phyloP scores from a whole-genome alignment of 2,888 invertebrate genomes.

The Acronicta aceris region DNA sequence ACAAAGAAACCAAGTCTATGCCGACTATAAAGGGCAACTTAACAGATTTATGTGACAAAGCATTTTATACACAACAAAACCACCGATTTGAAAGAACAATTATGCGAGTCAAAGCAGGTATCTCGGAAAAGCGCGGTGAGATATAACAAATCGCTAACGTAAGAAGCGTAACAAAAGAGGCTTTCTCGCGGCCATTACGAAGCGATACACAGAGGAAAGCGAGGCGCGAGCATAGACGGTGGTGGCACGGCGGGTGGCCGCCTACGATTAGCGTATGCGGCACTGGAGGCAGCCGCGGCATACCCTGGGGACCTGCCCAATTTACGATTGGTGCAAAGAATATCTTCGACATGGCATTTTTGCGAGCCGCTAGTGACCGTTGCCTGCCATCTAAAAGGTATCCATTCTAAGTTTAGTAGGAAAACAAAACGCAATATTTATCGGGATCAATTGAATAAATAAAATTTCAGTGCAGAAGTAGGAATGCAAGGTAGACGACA shows the following conservation, averaged over 20 bases:
- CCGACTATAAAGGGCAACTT: conserved; percentile 73
- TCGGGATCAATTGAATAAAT: conserved; percentile 74
- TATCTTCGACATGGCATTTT: conserved; percentile 82
- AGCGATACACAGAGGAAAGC: conserved; percentile 77
- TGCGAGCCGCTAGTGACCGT: conserved; percentile 79
- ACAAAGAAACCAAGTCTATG: conserved; percentile 76
- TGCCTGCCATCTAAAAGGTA: conserved; percentile 50
- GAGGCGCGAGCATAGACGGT: conserved; percentile 68
- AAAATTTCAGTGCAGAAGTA: conserved; percentile 68
- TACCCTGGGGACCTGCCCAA: conserved; percentile 73
- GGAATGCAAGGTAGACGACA: conserved; percentile 70
- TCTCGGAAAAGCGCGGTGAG: conserved; percentile 83
- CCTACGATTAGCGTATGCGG: conserved; percentile 83
- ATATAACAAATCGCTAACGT: conserved; percentile 86
- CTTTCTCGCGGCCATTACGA: conserved; percentile 87
- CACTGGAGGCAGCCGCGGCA: conserved; percentile 69
- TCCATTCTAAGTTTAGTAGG: conserved; percentile 58
- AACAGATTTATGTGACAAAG: conserved; percentile 87
- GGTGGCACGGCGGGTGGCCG: conserved; percentile 59
- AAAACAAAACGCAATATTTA: conserved; percentile 63
- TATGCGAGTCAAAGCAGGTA: conserved; percentile 86
- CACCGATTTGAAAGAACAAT: conserved; percentile 87
- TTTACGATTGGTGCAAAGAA: conserved; percentile 87
- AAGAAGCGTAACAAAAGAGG: conserved; percentile 86
- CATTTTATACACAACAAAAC: conserved; percentile 86